Percentiles rank a stretch among this genome's conserved stretches.
Conservation (phyloP, 2,113 vertebrate genomes). For the Pedetes capensis region DNA sequence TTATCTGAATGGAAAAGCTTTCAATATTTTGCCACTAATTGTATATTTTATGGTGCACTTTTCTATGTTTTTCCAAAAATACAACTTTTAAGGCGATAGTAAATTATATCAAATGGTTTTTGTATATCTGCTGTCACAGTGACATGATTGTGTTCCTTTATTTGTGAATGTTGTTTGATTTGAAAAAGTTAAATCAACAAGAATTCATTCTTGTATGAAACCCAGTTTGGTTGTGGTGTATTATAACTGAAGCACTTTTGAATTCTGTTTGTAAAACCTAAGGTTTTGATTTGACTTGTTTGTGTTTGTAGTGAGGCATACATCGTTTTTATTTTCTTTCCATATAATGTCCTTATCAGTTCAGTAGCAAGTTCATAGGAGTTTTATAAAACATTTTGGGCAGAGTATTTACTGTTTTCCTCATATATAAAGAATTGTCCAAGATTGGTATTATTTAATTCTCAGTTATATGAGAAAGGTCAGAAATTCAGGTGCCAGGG, state of each 20-base stretch:
- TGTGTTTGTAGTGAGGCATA: constrained; percentile 1
- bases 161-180: constrained; percentile 26
- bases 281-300: neutral
- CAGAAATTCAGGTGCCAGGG: neutral
- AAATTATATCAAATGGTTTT: too few relatives aligned
- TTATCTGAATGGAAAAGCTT: too few relatives aligned
- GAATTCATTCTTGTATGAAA: too few relatives aligned
- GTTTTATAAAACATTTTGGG: neutral
- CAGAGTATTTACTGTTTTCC: neutral
- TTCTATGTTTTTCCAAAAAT: neutral
- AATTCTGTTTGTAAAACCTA: too few relatives aligned
- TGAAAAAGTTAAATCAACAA: constrained; percentile 10
- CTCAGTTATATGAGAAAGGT: neutral
- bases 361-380: neutral
- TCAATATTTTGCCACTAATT: neutral
- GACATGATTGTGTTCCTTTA: neutral
- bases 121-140: neutral
- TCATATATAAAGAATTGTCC: neutral
- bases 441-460: neutral
- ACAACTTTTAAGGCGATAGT: neutral
- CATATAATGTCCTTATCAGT: neutral
- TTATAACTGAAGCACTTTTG: too few relatives aligned
- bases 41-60: neutral
- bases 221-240: too few relatives aligned
- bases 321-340: neutral